Evolutionary conservation across 2,888 invertebrate species (phyloP).

Genomic region (Lycaena phlaeas): DNA sequence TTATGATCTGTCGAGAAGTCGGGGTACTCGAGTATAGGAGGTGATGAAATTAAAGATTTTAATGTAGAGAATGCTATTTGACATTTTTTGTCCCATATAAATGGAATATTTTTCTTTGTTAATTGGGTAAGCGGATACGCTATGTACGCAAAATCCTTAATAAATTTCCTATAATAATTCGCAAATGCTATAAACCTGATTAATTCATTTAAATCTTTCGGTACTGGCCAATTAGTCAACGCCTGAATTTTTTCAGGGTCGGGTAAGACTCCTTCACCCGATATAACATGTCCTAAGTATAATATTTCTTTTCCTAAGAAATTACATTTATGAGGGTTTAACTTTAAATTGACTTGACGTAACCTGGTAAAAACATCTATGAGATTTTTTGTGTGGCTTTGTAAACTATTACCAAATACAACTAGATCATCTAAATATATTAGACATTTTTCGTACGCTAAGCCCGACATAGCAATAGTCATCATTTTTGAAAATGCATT

Average conservation of each 20-base stretch:
- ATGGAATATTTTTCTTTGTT: slow-evolving; percentile 1
- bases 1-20: slow-evolving; percentile 1
- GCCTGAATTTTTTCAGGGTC: slow-evolving; percentile 14
- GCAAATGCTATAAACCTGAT: slow-evolving; percentile 14
- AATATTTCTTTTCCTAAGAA: slow-evolving; percentile 14
- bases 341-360: slow-evolving; percentile 12
- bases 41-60: neutral
- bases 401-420: slow-evolving; percentile 11
- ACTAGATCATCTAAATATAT: slow-evolving; percentile 14
- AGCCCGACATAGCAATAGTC: slow-evolving; percentile 15
- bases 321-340: slow-evolving; percentile 14
- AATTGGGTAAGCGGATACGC: slow-evolving; percentile 6
- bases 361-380: slow-evolving; percentile 11
- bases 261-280: slow-evolving; percentile 12
- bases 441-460: slow-evolving; percentile 13
- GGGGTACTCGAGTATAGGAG: slow-evolving; percentile 4
- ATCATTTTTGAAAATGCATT: slow-evolving; percentile 13
- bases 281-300: slow-evolving; percentile 15
- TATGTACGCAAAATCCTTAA: slow-evolving; percentile 11
- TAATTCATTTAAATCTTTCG: slow-evolving; percentile 11
- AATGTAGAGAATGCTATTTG: neutral
- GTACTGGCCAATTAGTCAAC: slow-evolving; percentile 14
- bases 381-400: slow-evolving; percentile 14
- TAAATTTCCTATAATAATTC: slow-evolving; percentile 17
- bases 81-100: neutral